Evolutionary conservation across 2,797 vertebrate species (phyloP).

Genomic region (Bradypus variegatus): DNA sequence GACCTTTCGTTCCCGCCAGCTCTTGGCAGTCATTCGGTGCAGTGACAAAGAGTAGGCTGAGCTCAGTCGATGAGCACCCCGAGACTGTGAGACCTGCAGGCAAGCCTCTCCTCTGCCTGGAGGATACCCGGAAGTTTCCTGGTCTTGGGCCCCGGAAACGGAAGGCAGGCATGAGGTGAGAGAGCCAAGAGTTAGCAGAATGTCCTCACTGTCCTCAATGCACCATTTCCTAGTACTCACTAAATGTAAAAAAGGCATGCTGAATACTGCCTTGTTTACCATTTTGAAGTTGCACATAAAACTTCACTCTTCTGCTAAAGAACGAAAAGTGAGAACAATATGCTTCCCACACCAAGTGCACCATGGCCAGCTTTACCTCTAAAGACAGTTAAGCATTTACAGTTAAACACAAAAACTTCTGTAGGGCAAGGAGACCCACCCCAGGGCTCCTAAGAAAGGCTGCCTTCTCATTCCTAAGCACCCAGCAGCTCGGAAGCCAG

Average conservation of each 20-base stretch:
- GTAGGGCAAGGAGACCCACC: accelerated
- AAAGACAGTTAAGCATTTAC: too few relatives aligned
- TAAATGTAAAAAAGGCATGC: not conserved
- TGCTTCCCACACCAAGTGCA: too few relatives aligned
- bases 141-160: too few relatives aligned
- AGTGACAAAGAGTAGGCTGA: accelerated
- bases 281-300: not conserved
- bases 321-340: not conserved
- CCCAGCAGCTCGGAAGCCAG: accelerated
- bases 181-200: not conserved
- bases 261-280: not conserved
- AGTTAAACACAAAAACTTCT: accelerated
- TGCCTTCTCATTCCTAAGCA: accelerated
- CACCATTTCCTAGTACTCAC: not conserved
- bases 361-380: too few relatives aligned
- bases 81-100: not conserved
- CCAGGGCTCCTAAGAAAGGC: not conserved
- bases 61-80: not conserved
- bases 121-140: not conserved
- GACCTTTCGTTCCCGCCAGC: not conserved
- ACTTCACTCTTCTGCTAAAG: not conserved
- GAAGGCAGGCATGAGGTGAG: not conserved
- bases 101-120: not conserved
- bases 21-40: accelerated
- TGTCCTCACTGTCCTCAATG: accelerated